Evolutionary conservation across 2,888 invertebrate species (phyloP), one percentile per base, ranked within the genome.

Genomic region (Drosophila yooni): DNA sequence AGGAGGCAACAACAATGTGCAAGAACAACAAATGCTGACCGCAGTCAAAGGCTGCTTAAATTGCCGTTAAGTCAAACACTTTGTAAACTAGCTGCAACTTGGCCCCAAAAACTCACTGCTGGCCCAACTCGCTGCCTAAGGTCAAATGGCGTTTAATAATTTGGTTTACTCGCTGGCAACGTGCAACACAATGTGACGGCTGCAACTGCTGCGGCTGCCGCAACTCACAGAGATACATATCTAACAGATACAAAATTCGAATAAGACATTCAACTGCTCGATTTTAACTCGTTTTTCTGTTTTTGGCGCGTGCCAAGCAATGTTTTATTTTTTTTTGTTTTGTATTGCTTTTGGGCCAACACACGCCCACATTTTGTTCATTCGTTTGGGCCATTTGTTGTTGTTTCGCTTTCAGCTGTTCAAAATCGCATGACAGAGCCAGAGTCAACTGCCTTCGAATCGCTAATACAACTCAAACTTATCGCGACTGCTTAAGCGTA

Each of bases 121-220:
- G 59, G 43, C 48, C 59, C 59, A 76, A 69, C 61, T 33, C 43
- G 60, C 10, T n/a, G 85, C 89, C 89, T 89, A 87, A 89, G 89
- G 89, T 89, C 89, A 88, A 89, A 89, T 86, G 83, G 74, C 85
- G 83, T 87, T 89, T 87, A 88, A 87, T 88, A 88, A 87, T 88
- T 86, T 86, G 78, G 85, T 83, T 84, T 89, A 73, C 72, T 69
- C 33, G 74, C 68, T 51, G 38, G 66, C 51, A 62, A 29, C 63
- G 76, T 51, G 67, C 59, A 53, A 40, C 43, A 58, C 70, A 43
- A 13, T 50, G 57, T 33, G 50, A 36, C 50, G 15, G 40, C 58
- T 50, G 71, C 58, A 18, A 34, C 51, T 25, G 51, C 43, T 33
- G 52, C 25, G 33, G 67, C 69, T 56, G 57, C 21, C 29, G 57